These are phyloP conservation scores for Diarsia mendica DNA, from an alignment of 2,888 invertebrate genomes.

Conservation along the genomic window DNA sequence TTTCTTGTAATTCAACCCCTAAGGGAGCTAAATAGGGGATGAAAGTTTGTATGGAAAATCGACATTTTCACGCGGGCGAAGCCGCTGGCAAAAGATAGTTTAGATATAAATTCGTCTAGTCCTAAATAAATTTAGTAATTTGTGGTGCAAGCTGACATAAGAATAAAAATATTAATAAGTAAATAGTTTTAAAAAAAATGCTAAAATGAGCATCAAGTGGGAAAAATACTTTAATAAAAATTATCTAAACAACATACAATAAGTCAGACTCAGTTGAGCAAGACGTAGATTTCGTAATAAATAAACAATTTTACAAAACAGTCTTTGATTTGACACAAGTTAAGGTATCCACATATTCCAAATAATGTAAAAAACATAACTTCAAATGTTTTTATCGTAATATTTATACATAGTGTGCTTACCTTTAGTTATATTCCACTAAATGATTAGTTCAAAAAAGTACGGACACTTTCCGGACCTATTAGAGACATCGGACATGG, in stretches of 20 bases:
- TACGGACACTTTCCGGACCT: background rate
- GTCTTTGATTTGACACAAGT: slow-evolving; percentile 44
- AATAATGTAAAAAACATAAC: slow-evolving; percentile 2
- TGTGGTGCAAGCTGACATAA: background rate
- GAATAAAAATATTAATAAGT: slow-evolving; percentile 40
- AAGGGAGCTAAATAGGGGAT: too few relatives aligned
- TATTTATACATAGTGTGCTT: slow-evolving; percentile 30
- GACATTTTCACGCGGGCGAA: too few relatives aligned
- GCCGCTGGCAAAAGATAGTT: too few relatives aligned
- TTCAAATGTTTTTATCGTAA: background rate
- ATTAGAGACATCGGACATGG: background rate
- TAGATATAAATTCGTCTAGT: background rate
- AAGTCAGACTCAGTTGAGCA: slow-evolving; percentile 61
- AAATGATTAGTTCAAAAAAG: background rate
- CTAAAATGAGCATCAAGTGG: slow-evolving; percentile 46
- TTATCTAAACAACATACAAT: slow-evolving; percentile 44
- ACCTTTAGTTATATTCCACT: slow-evolving; percentile 21
- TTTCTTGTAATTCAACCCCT: too few relatives aligned
- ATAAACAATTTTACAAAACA: slow-evolving; percentile 50
- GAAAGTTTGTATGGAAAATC: too few relatives aligned
- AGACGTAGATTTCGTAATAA: slow-evolving; percentile 44
- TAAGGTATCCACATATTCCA: slow-evolving; percentile 6
- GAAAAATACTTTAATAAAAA: slow-evolving; percentile 44
- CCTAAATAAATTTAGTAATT: background rate
- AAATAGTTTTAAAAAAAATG: slow-evolving; percentile 32